Base-by-base conservation (phyloP, 2,113 vertebrate species). In the Paracanthobrama guichenoti region DNA sequence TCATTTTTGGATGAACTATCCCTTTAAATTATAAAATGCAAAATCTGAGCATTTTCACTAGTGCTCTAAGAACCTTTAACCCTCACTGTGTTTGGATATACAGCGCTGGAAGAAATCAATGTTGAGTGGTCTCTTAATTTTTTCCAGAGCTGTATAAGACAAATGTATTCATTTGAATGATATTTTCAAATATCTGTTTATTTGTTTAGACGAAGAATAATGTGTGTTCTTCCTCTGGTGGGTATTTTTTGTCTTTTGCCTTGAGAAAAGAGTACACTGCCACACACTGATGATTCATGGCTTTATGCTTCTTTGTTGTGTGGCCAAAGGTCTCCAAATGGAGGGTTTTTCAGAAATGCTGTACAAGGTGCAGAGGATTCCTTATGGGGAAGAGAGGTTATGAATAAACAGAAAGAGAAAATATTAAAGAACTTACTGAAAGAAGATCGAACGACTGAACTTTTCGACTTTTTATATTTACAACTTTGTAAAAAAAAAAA, bases 281-380 rank as follows among this genome's bases (percentile, higher is more conserved):
- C 55, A 62, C 35, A 11, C 13, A 16, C 1, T 26, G n/a, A 24
- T 79, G 59, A 64, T 79, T 79, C 35, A 79, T 79, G 77, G 14
- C n/a, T 79, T 77, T 44, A n/a, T 59, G 20, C 22, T 62, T 14
- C 16, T 62, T 64, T 60, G 22, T 24, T 79, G n/a, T 60, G 55
- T 78, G 22, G 75, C 22, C 55, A 39, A 24, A n/a, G 31, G 62
- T 13, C 13, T 64, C 77, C 39, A 26, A 64, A 64, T 39, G 57
- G 39, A 79, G n/a, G 16, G n/a, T 46, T 79, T 44, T 31, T 20
- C 4, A 28, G 35, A 64, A 79, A 60, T 44, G 55, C 3, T 42
- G 31, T 42, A 42, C 55, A 48, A 26, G 42, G 14, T 4, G 44
- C 55, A 78, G 53, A 60, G 22, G 12, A 60, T n/a, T 16, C 6